Percentiles rank a stretch among this genome's conserved stretches.
Evolutionary conservation across 2,888 invertebrate species (phyloP).

Genomic region (Noctua pronuba): DNA sequence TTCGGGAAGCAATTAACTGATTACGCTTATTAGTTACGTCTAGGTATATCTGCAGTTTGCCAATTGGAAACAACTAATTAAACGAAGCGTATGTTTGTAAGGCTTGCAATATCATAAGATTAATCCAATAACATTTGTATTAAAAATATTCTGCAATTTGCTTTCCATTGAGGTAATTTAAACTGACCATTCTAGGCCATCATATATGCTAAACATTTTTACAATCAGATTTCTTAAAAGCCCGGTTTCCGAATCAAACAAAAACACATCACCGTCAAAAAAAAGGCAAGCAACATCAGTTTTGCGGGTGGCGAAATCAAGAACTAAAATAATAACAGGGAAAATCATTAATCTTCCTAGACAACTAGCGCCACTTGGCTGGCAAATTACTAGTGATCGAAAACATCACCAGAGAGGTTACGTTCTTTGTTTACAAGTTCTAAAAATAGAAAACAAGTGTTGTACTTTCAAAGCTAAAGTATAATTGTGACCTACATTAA

Average conservation of each 20-base stretch:
- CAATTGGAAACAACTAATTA: neutral
- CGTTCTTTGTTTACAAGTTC: slow-evolving; percentile 6
- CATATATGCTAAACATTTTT: neutral
- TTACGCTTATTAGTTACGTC: neutral
- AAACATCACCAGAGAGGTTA: slow-evolving; percentile 18
- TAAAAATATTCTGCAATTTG: neutral
- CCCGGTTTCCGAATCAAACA: neutral
- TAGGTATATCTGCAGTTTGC: neutral
- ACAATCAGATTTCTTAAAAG: slow-evolving; percentile 10
- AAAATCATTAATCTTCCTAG: neutral
- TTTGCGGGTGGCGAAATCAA: slow-evolving; percentile 39
- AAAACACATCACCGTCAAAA: neutral
- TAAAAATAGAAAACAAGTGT: neutral
- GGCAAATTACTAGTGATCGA: neutral
- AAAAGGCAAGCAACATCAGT: neutral
- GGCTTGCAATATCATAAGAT: no score
- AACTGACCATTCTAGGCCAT: neutral
- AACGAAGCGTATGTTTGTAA: neutral
- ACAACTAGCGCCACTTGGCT: slow-evolving; percentile 52
- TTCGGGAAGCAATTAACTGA: neutral
- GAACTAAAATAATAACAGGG: slow-evolving; percentile 19
- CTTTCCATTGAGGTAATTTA: neutral
- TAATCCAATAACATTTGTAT: neutral
- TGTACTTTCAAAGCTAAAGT: neutral
- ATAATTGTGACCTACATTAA: neutral